Evolutionary conservation across 1,140 invertebrate species (phyloP).

Genomic region (Hycleus phaleratus): DNA sequence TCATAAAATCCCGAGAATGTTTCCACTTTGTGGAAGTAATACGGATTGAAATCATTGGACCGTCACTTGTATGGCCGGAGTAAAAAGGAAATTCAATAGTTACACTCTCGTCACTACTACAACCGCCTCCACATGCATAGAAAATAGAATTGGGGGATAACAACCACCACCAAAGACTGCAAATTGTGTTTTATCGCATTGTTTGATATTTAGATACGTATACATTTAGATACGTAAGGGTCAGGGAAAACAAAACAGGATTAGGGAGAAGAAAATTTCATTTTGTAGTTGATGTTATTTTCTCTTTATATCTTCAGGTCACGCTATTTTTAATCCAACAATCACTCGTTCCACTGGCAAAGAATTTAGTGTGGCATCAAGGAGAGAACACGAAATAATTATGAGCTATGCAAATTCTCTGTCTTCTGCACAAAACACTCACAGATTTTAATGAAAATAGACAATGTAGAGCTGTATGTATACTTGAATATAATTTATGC

Average conservation of each 20-base stretch:
- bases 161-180: slow-evolving; percentile 4
- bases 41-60: slow-evolving; percentile 25
- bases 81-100: no score
- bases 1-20: slow-evolving; percentile 25
- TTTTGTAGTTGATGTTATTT: slow-evolving; percentile 4
- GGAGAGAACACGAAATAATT: no score
- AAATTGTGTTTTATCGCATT: slow-evolving; percentile 12
- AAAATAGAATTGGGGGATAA: background rate
- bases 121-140: slow-evolving; percentile 3
- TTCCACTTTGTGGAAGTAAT: slow-evolving; percentile 24
- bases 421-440: no score
- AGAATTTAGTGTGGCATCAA: no score
- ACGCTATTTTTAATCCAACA: slow-evolving; percentile 10
- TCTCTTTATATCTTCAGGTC: slow-evolving; percentile 11
- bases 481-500: no score
- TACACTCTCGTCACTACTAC: background rate
- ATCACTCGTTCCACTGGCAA: background rate
- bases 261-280: slow-evolving; percentile 12
- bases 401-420: no score
- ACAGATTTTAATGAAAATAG: no score
- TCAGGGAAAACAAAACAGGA: background rate
- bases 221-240: no score
- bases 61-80: background rate
- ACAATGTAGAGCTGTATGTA: no score
- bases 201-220: slow-evolving; percentile 8